Conservation (phyloP, 2,113 vertebrate genomes). For the Oncorhynchus keta region DNA sequence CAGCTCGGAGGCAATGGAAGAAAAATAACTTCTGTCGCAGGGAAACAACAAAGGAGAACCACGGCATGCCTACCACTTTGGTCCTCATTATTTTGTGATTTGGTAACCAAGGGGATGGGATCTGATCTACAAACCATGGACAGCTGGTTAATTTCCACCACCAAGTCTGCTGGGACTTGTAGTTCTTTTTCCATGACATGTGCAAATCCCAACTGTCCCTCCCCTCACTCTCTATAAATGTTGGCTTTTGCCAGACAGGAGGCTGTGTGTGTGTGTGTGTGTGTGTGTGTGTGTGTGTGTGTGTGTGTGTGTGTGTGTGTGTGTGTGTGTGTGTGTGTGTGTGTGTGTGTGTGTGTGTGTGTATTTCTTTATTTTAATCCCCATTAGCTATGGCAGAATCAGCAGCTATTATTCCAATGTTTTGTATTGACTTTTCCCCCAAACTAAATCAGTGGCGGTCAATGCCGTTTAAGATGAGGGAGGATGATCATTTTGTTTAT, state of each 20-base stretch:
- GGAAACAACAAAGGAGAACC: constrained; percentile 75
- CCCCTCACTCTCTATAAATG: constrained; percentile 42
- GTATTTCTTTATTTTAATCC: background rate
- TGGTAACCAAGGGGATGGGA: constrained; percentile 79
- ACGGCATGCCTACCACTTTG: constrained; percentile 72
- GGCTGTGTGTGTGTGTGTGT: constrained; percentile 53
- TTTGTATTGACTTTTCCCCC: too few species aligned
- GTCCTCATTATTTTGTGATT: constrained; percentile 81
- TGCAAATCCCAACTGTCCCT: constrained; percentile 81
- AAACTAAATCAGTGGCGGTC: too few species aligned
- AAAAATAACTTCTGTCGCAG: constrained; percentile 78
- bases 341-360: background rate
- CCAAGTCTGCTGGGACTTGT: constrained; percentile 82
- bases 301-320: background rate
- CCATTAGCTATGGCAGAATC: too few species aligned
- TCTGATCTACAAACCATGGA: constrained; percentile 81
- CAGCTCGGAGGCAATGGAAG: constrained; percentile 75
- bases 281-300: background rate
- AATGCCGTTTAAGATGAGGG: too few species aligned
- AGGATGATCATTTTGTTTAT: too few species aligned
- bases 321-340: background rate
- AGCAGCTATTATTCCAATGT: too few species aligned
- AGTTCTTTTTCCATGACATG: constrained; percentile 81
- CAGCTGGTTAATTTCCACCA: constrained; percentile 82
- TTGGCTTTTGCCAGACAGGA: constrained; percentile 76